These are phyloP conservation scores for Progne subis DNA, from an alignment of 2,113 vertebrate species.

Conservation along the genomic window DNA sequence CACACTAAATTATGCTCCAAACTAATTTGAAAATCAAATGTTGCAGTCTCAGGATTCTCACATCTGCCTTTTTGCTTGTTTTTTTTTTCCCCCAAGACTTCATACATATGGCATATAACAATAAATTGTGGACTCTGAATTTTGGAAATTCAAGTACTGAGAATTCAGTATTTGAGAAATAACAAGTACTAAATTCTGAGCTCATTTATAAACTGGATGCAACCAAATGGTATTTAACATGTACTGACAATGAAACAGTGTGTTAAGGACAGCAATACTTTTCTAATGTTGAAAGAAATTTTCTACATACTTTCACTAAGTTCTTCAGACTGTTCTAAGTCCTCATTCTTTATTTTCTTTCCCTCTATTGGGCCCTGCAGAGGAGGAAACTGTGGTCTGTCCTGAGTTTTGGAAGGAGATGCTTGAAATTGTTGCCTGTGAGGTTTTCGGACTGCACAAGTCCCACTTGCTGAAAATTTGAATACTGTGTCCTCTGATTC, in stretches of 20 bases:
- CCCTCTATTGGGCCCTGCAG: background rate
- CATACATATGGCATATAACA: background rate
- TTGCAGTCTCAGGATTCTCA: background rate
- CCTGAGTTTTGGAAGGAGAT: background rate
- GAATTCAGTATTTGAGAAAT: background rate
- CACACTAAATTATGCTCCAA: background rate
- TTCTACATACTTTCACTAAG: constrained; percentile 2
- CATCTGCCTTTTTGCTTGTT: background rate
- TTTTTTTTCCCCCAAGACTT: background rate
- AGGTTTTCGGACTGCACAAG: constrained; percentile 36
- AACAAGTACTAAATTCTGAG: background rate
- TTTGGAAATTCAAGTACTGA: background rate
- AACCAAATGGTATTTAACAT: background rate
- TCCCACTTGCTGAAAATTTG: constrained; percentile 52
- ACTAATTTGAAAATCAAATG: background rate
- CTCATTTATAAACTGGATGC: background rate
- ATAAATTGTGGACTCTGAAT: background rate
- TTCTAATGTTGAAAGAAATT: background rate
- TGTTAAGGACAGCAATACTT: background rate
- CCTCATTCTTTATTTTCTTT: background rate
- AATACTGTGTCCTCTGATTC: constrained; percentile 20
- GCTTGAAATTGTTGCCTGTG: background rate
- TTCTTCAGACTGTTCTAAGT: background rate
- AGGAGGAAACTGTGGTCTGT: background rate
- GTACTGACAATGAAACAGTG: background rate